Evolutionary conservation across 2,888 invertebrate genomes (phyloP).

Genomic region (Drosophila stalkeri): DNA sequence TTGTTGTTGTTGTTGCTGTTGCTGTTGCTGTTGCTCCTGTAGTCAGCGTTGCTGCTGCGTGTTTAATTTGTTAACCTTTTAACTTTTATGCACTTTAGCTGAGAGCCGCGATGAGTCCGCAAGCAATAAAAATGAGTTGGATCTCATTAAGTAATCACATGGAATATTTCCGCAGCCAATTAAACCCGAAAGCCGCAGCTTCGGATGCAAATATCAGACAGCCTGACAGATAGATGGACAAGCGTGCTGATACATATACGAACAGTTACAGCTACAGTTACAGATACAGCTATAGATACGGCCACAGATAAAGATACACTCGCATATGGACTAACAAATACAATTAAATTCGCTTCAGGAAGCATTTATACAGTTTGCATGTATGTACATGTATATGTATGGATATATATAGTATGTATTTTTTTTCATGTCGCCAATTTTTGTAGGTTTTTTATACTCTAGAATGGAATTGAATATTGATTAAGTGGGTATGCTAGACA

Average conservation of each 20-base stretch:
- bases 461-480: too few relatives aligned
- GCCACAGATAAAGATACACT: constrained; percentile 32
- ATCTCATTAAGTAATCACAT: constrained; percentile 80
- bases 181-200: constrained; percentile 74
- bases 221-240: constrained; percentile 65
- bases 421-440: constrained; percentile 31
- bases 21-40: not conserved
- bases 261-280: constrained; percentile 32
- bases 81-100: constrained; percentile 67
- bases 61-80: constrained; percentile 72
- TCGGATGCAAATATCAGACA: constrained; percentile 52
- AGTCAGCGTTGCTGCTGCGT: constrained; percentile 28
- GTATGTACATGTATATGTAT: not conserved
- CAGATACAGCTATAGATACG: constrained; percentile 24
- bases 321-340: constrained; percentile 49
- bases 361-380: constrained; percentile 72
- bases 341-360: constrained; percentile 79
- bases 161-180: constrained; percentile 81
- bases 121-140: constrained; percentile 72
- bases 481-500: not conserved
- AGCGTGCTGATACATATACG: constrained; percentile 32
- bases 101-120: constrained; percentile 27
- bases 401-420: not conserved
- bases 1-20: constrained; percentile 18
- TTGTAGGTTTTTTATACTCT: not conserved